Percentiles rank a stretch among this genome's conserved stretches.
Evolutionary conservation across 2,888 invertebrate species (phyloP).

Genomic region (Campaea margaritaria): DNA sequence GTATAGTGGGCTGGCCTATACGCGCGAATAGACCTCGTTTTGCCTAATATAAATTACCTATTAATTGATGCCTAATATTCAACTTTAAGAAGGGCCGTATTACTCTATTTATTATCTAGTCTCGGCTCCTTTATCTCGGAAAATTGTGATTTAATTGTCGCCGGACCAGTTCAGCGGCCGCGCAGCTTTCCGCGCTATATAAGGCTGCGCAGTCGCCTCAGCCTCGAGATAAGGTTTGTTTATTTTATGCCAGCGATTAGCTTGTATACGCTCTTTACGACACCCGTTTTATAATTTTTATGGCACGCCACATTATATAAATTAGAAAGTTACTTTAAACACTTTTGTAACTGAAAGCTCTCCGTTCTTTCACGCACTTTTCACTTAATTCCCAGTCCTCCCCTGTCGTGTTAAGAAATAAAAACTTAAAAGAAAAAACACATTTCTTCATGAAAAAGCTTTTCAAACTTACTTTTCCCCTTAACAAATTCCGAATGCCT

Average conservation of each 20-base stretch:
- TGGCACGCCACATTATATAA: not conserved
- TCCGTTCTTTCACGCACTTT: not conserved
- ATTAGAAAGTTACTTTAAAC: not conserved
- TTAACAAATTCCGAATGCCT: constrained; percentile 89
- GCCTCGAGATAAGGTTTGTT: constrained; percentile 75
- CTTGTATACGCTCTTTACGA: constrained; percentile 50
- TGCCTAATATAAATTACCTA: too few species aligned
- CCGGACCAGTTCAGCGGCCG: constrained; percentile 51
- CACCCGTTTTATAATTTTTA: constrained; percentile 49
- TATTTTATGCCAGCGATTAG: constrained; percentile 70
- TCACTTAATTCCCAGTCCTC: too few species aligned
- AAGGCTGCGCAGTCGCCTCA: constrained; percentile 61
- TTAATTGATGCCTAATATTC: too few species aligned
- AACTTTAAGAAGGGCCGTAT: too few species aligned
- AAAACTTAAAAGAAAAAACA: too few species aligned
- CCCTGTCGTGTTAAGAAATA: too few species aligned
- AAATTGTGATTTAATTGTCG: constrained; percentile 57
- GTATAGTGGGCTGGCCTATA: too few species aligned
- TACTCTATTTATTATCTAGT: too few species aligned
- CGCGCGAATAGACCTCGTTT: too few species aligned
- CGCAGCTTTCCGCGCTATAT: constrained; percentile 66
- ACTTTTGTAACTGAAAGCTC: not conserved
- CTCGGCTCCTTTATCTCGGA: not conserved
- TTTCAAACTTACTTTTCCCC: constrained; percentile 89
- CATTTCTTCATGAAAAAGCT: constrained; percentile 11